Evolutionary conservation across 2,888 invertebrate species (phyloP), one percentile per base, ranked within the genome.

Genomic region (Helleia helle): DNA sequence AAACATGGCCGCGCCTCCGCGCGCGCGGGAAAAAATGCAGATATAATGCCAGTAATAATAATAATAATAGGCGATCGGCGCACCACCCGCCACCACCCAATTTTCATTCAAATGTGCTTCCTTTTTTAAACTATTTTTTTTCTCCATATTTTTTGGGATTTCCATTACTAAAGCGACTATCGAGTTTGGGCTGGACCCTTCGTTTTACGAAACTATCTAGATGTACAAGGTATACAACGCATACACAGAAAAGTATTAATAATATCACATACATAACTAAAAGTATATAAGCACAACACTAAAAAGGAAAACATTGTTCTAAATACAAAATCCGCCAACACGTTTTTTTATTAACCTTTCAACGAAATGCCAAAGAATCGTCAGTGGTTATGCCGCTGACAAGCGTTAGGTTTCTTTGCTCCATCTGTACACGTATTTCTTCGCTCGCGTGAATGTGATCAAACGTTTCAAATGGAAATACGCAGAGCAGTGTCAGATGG

Each of bases 31-130:
- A 81, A 80, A 80, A 80, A 80, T 77, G 76, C 79, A 76, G 80
- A 80, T 81, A 83, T 83, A 81, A 81, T 83, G 81, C 77, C 67
- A 71, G 80, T 83, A 81, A 83, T 83, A 83, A 84, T 79, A 84
- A 81, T 81, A 83, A 84, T 84, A 83, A 81, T 81, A 71, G 80
- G 60, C 70, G 75, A 81, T 80, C 79, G 80, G 68, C 65, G 50
- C 54, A 55, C 70, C 66, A 53, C 76, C 72, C 61, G 55, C 71
- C 74, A 50, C 81, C 79, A 71, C 79, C 67, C 79, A 74, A 80
- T 83, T 77, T 81, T 79, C 76, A 81, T 81, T 83, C 81, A 83
- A 81, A 83, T 80, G 79, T 72, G 72, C 68, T 71, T 67, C 66
- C 65, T 75, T 80, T 75, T 77, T 49, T 73, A 68, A 59, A 64